Evolutionary conservation across 2,888 invertebrate species (phyloP), one percentile per base, ranked within the genome.

Genomic region (Spisula solida): DNA sequence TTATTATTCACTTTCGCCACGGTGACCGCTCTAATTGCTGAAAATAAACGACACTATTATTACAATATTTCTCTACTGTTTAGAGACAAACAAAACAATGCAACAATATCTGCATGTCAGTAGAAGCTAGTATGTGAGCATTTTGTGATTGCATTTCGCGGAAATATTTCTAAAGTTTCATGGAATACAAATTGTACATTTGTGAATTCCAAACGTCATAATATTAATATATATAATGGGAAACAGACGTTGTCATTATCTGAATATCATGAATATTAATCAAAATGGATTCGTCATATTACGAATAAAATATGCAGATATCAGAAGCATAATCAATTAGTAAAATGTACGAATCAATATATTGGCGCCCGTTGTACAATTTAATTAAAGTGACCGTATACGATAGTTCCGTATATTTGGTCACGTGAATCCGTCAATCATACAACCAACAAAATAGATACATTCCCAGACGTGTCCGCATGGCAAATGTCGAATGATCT

Each of bases 381-480:
- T 14, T 75, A 75, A 75, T 75, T 34, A 75, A 75, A 75, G 31
- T 75, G 75, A 75, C 75, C 75, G 75, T 12, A 34, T 75, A 34
- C 25, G 34, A 31, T 25, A 18, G 16, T 25, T 75, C 29, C 34
- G 60, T 25, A 75, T 75, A 75, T 75, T 75, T 41, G 16, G 16
- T 75, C 75, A 75, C 31, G 85, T 85, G 85, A 85, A 47, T 48
- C 88, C 81, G 16, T 66, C 81, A 34, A 34, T 87, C 55, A 66
- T 75, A 20, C 51, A 70, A 41, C 51, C 66, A 70, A 83, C 86
- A 82, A 82, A 89, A 89, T 89, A 79, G 83, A 89, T 84, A 66
- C 79, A 89, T 89, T 86, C 85, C 84, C 88, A 29, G 29, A 66
- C 55, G 79, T 79, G n/a, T 34, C 56, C 34, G 14, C 41, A 34